Evolutionary conservation across 2,113 vertebrate genomes (phyloP), one percentile per base, ranked within the genome.

Genomic region (Brachypodius melanocephalos): DNA sequence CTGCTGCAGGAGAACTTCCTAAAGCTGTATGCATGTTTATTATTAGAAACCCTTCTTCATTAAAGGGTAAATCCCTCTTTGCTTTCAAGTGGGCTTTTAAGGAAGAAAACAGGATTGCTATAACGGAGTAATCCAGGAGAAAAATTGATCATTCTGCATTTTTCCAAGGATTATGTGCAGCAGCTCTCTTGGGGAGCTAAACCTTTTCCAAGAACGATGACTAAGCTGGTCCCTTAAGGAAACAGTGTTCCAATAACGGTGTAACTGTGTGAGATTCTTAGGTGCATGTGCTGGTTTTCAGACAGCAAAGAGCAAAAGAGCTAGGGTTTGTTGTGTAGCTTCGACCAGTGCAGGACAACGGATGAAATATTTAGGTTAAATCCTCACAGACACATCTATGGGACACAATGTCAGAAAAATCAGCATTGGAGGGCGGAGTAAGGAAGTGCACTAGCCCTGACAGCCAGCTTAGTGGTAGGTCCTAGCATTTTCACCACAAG

Each of bases 111-210:
- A 87, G 63, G 75, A 74, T 85, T 73, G 21, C 43, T 90, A 0
- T 58, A 74, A 67, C 19, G 14, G 75, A 93, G 80, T 67, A 69
- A 80, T 90, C 84, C 55, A 89, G 71, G 81, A 95, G 86, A 77
- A 79, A 71, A 74, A 66, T 25, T 14, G 58, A 93, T 85, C n/a
- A 61, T 92, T 93, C 48, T 85, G 63, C 88, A 55, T 93, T 95
- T 94, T 93, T 68, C 81, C 69, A 79, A 38, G 67, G 69, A 42
- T 85, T 85, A 31, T 9, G 17, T 59, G 45, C 85, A 82, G 69
- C 34, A 80, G 63, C 48, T 95, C 66, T 95, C 85, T 79, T 57
- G 77, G 73, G 82, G 58, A 78, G 59, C 82, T 80, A 85, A 91
- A 75, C 38, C 45, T 79, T 90, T 91, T 96, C 94, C 92, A 93